Evolutionary conservation across 2,113 vertebrate genomes (phyloP).

Genomic region (Garra rufa): DNA sequence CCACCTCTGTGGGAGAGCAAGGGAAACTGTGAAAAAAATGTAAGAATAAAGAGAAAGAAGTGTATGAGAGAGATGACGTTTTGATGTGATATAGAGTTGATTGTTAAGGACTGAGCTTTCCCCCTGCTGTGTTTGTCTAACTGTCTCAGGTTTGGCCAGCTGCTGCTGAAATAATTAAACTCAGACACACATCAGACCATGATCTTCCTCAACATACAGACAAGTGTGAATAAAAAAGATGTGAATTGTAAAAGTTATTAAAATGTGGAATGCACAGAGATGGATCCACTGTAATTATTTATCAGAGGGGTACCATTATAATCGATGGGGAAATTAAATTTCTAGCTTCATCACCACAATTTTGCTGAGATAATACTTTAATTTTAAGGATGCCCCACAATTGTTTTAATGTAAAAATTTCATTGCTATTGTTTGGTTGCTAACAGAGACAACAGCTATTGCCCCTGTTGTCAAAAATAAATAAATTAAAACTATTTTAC

Average conservation of each 20-base stretch:
- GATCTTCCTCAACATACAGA: not conserved
- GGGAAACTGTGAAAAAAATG: not conserved
- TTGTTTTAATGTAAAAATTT: no score
- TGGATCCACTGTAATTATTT: conserved; percentile 9
- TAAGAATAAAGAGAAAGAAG: conserved; percentile 8
- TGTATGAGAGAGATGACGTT: conserved; percentile 30
- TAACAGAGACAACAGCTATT: not conserved
- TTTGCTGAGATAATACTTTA: not conserved
- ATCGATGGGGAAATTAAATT: not conserved
- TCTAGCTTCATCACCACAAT: not conserved
- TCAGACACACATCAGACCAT: conserved; percentile 21
- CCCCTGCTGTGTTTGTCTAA: conserved; percentile 36
- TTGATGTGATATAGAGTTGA: conserved; percentile 10
- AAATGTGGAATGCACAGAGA: not conserved
- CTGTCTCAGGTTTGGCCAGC: conserved; percentile 21
- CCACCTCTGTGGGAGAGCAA: not conserved
- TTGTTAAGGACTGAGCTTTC: conserved; percentile 28
- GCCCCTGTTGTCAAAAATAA: not conserved
- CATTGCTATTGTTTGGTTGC: not conserved
- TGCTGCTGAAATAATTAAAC: conserved; percentile 43
- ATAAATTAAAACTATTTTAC: not conserved
- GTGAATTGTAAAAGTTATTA: not conserved
- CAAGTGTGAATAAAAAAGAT: conserved; percentile 46
- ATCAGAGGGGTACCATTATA: not conserved
- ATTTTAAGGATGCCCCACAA: not conserved